Percentiles rank a stretch among this genome's conserved stretches.
Conservation (phyloP, 2,888 invertebrate species). For the Tridacna gigas region DNA sequence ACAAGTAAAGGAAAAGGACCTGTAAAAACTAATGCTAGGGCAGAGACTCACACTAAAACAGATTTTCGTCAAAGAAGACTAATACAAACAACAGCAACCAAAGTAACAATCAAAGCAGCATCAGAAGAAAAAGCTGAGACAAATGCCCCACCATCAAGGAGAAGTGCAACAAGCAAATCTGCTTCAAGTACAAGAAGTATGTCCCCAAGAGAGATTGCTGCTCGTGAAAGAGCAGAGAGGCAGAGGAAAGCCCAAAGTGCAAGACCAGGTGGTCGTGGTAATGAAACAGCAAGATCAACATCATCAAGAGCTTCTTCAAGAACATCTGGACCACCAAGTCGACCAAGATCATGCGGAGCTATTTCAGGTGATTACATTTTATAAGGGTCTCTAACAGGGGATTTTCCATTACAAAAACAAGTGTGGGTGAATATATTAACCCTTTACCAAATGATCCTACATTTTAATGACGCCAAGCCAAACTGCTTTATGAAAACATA, state of each 20-base stretch:
- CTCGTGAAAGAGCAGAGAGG: conserved; percentile 11
- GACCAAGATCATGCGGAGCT: conserved; percentile 51
- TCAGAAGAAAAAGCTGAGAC: neutral
- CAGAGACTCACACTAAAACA: conserved; percentile 7
- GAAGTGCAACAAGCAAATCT: neutral
- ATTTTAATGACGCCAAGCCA: no score
- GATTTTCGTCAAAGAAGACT: neutral
- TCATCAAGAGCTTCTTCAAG: conserved; percentile 47
- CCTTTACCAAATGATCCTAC: no score
- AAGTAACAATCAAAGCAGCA: neutral
- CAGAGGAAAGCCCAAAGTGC: conserved; percentile 32
- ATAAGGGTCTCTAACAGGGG: no score
- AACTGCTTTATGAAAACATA: no score
- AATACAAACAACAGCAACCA: conserved; percentile 14
- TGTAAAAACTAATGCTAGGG: neutral
- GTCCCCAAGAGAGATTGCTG: conserved; percentile 26
- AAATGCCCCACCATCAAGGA: neutral
- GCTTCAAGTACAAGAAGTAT: conserved; percentile 11
- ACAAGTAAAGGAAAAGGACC: neutral
- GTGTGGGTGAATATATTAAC: no score
- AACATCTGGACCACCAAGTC: conserved; percentile 41
- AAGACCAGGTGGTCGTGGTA: conserved; percentile 16
- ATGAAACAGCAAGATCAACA: conserved; percentile 21
- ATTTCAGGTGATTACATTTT: conserved; percentile 47
- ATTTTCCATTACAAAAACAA: no score